Evolutionary conservation across 2,888 invertebrate species (phyloP).

Genomic region (Abrostola triplasia): DNA sequence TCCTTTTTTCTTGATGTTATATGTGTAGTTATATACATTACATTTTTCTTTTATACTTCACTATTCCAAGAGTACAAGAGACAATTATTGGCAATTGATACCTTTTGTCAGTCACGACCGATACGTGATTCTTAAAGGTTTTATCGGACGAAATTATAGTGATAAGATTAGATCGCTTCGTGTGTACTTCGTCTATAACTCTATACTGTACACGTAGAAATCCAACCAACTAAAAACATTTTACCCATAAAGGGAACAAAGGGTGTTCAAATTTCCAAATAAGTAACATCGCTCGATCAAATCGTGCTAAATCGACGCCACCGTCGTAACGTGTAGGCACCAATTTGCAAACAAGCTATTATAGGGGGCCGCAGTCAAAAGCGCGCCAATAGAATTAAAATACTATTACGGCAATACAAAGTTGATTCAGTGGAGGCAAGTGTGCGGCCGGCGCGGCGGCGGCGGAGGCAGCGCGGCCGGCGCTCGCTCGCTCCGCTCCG

Average conservation of each 20-base stretch:
- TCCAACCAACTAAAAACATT: conserved; percentile 42
- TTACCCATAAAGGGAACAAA: conserved; percentile 52
- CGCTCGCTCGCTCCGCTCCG: conserved; percentile 56
- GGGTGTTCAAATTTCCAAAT: conserved; percentile 48
- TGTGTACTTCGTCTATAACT: background rate
- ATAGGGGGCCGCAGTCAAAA: conserved; percentile 76
- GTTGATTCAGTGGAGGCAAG: conserved; percentile 78
- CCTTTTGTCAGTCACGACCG: conserved; percentile 36
- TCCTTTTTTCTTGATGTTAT: conserved; percentile 54
- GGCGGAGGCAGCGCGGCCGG: conserved; percentile 21
- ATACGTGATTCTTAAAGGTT: conserved; percentile 28
- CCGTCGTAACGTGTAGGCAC: conserved; percentile 66
- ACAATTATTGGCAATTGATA: conserved; percentile 40
- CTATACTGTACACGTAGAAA: background rate
- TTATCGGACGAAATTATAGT: conserved; percentile 22
- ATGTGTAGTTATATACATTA: conserved; percentile 23
- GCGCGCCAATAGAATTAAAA: conserved; percentile 87
- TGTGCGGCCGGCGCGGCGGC: conserved; percentile 17
- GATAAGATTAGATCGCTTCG: conserved; percentile 18
- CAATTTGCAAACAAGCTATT: conserved; percentile 83
- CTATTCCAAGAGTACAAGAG: conserved; percentile 33
- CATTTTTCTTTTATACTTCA: conserved; percentile 16
- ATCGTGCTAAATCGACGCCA: conserved; percentile 63
- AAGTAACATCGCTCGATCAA: conserved; percentile 43
- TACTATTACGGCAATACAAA: conserved; percentile 85